Percentiles rank a stretch among this genome's conserved stretches.
phyloP scores from a whole-genome alignment of 1,140 invertebrate species.

The Stenopsyche tienmushanensis region DNA sequence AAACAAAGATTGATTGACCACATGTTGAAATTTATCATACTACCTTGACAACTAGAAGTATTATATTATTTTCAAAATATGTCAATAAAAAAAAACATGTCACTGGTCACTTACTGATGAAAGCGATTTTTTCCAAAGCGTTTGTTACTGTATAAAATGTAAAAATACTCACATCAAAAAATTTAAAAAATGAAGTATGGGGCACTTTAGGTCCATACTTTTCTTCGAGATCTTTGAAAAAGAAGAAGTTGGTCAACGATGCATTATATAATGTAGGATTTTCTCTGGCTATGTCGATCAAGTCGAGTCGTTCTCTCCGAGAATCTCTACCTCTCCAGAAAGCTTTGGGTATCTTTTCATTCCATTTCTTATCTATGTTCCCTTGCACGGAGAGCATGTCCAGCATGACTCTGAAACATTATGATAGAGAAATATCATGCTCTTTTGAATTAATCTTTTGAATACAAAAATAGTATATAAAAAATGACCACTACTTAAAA shows the following conservation, averaged over 20 bases:
- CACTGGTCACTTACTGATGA: no score
- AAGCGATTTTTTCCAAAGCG: no score
- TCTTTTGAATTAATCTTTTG: no score
- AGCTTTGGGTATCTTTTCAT: slow-evolving; percentile 70
- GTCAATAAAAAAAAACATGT: no score
- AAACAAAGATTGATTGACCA: no score
- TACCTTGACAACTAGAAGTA: no score
- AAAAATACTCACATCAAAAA: slow-evolving; percentile 80
- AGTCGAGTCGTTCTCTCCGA: slow-evolving; percentile 74
- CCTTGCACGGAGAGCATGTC: slow-evolving; percentile 90
- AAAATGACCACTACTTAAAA: no score
- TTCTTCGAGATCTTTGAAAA: slow-evolving; percentile 83
- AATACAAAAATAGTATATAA: no score
- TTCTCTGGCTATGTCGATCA: slow-evolving; percentile 76
- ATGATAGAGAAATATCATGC: neutral
- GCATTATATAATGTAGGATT: slow-evolving; percentile 86
- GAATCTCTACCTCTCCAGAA: slow-evolving; percentile 95
- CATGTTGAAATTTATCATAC: no score
- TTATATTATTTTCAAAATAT: no score
- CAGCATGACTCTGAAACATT: slow-evolving; percentile 71
- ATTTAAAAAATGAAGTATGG: slow-evolving; percentile 90
- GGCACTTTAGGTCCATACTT: slow-evolving; percentile 83
- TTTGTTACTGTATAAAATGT: no score
- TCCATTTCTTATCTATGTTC: slow-evolving; percentile 72
- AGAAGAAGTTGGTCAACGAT: slow-evolving; percentile 95